phyloP scores from a whole-genome alignment of 1,140 invertebrate species.

The Brachionus manjavacas region DNA sequence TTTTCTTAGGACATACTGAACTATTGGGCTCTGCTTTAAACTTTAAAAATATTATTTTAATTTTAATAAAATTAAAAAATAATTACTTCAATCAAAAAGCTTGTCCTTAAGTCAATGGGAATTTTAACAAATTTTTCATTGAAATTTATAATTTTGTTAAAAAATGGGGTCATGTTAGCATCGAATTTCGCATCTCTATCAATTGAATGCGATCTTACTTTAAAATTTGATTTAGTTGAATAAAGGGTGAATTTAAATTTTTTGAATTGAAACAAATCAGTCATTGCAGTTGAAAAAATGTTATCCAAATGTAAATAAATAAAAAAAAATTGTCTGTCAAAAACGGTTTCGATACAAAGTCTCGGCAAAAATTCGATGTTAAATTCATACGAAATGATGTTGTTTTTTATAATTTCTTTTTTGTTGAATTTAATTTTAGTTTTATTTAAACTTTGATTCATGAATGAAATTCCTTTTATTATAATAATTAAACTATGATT shows the following conservation, averaged over 20 bases:
- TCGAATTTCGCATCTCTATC: not conserved
- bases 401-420: not conserved
- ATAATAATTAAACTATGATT: not conserved
- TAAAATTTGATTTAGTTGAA: not conserved
- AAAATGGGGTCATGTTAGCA: not conserved
- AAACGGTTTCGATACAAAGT: not conserved
- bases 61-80: not conserved
- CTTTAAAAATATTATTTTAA: not conserved
- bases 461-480: not conserved
- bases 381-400: not conserved
- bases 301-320: not conserved
- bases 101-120: not conserved
- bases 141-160: not conserved
- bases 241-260: not conserved
- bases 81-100: not conserved
- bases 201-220: not conserved
- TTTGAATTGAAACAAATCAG: not conserved
- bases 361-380: not conserved
- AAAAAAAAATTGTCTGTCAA: not conserved
- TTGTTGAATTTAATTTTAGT: not conserved
- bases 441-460: constrained; percentile 9
- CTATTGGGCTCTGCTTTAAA: not conserved
- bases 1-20: not conserved
- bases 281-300: not conserved
- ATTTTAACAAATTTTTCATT: not conserved